Evolutionary conservation across 2,888 invertebrate species (phyloP), one percentile per base, ranked within the genome.

Genomic region (Pteria penguin): DNA sequence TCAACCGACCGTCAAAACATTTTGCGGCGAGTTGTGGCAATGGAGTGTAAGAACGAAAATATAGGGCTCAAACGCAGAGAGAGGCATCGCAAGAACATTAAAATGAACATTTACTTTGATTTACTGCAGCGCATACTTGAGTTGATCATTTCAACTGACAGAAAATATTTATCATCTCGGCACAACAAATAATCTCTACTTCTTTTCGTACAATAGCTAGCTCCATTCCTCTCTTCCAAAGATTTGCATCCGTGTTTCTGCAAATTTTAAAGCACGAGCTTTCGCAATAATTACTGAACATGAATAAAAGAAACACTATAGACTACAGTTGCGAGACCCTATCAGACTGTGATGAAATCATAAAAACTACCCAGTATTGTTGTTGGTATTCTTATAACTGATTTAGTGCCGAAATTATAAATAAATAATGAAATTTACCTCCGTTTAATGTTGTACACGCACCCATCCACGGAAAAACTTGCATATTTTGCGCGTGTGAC

Each of bases 401-500:
- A n/a, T n/a, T n/a, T n/a, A n/a, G n/a, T n/a, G n/a, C n/a, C n/a
- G n/a, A n/a, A n/a, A n/a, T n/a, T n/a, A n/a, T n/a, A n/a, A n/a
- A n/a, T n/a, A n/a, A 14, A 45, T 14, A 45, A 14, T 45, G 8
- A 45, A 14, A 45, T 14, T 45, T 79, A 85, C 85, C 85, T 70
- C 82, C 84, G 65, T 82, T 85, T 36, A 77, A 65, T 0, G 83
- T 81, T 22, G 83, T 45, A 18, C 45, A 45, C 18, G 45, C 82
- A 33, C 84, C 75, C 85, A 85, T 85, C 85, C 85, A 85, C 5
- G 85, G 84, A 76, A 82, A 85, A 55, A 85, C 81, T 55, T 82
- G 80, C 80, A 84, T 82, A 67, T 82, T 82, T 70, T 82, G 82
- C 36, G 78, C 31, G 4, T 68, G 72, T 26, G 80, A 76, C 45